A percentile compares a stretch with the other conserved stretches of the same genome.
Evolutionary conservation across 23 tunicate species (phyloP).

Genomic region (Phallusia fumigata): DNA sequence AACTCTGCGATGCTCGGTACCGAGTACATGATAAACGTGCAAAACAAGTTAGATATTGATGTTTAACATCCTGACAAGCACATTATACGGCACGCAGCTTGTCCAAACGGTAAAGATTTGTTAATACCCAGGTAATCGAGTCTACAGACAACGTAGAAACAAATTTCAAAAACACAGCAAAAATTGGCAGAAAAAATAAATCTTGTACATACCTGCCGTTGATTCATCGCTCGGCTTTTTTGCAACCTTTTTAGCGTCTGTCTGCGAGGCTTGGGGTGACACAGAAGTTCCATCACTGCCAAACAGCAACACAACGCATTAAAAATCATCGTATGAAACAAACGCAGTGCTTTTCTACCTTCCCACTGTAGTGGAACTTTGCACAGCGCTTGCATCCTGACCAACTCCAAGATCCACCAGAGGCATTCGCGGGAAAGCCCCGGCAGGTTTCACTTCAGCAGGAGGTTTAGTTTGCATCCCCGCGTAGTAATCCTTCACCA

Average conservation of each 20-base stretch:
- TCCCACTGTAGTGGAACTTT: slow-evolving; percentile 49
- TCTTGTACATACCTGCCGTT: slow-evolving; percentile 9
- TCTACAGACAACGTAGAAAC: too few species aligned
- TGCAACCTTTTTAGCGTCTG: slow-evolving; percentile 35
- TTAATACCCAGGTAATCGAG: too few species aligned
- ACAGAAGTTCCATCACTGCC: slow-evolving; percentile 30
- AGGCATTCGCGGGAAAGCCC: slow-evolving; percentile 53
- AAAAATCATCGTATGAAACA: not conserved
- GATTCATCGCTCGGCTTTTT: slow-evolving; percentile 49
- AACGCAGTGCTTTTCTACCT: slow-evolving; percentile 15
- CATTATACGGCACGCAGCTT: too few species aligned
- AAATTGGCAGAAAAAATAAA: too few species aligned
- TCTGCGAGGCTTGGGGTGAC: slow-evolving; percentile 44
- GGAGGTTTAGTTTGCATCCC: slow-evolving; percentile 76
- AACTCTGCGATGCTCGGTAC: too few species aligned
- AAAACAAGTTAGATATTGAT: too few species aligned
- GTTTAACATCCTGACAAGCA: too few species aligned
- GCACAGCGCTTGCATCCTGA: slow-evolving; percentile 30
- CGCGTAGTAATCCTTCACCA: slow-evolving; percentile 79
- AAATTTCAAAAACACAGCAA: not conserved
- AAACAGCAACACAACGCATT: not conserved
- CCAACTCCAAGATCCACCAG: slow-evolving; percentile 46
- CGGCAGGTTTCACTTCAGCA: slow-evolving; percentile 40
- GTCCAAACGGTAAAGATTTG: too few species aligned
- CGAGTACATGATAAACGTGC: too few species aligned